A percentile compares a stretch with the other conserved stretches of the same genome.
These are phyloP conservation scores for Tympanuchus pallidicinctus DNA, from an alignment of 2,113 vertebrate species.

Conservation along the genomic window DNA sequence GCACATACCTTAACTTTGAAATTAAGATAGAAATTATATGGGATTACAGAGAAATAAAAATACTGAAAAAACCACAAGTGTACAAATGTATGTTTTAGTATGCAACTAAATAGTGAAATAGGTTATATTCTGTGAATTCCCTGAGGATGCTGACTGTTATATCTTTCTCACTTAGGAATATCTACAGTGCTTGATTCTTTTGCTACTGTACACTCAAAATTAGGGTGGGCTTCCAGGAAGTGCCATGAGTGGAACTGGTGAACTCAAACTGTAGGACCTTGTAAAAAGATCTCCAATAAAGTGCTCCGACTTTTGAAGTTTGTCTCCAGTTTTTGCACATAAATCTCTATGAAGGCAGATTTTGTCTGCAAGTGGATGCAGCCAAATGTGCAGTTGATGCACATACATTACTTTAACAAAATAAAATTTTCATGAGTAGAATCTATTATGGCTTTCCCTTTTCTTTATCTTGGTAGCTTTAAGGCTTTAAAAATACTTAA, in stretches of 20 bases:
- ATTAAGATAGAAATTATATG: neutral
- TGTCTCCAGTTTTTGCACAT: slow-evolving; percentile 33
- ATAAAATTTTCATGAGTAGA: slow-evolving; percentile 50
- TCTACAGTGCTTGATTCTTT: neutral
- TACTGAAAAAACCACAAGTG: neutral
- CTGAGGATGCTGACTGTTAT: neutral
- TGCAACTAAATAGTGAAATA: neutral
- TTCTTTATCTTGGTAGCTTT: neutral
- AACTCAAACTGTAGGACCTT: slow-evolving; percentile 16
- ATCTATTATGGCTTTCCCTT: slow-evolving; percentile 58
- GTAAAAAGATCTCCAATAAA: slow-evolving; percentile 37
- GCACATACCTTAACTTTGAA: neutral
- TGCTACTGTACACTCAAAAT: neutral
- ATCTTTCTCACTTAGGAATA: neutral
- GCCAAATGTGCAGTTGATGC: slow-evolving; percentile 28
- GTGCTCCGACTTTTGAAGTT: slow-evolving; percentile 40
- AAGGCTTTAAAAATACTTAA: slow-evolving; percentile 40
- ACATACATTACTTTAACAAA: slow-evolving; percentile 47
- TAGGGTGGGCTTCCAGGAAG: neutral
- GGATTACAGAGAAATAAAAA: neutral
- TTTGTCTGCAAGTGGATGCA: slow-evolving; percentile 32
- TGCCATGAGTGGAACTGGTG: slow-evolving; percentile 29
- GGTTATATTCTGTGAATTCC: neutral
- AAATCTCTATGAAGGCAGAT: slow-evolving; percentile 37
- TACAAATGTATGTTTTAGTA: neutral